Evolutionary conservation across 2,888 invertebrate species (phyloP).

Genomic region (Caenorhabditis sulstoni): DNA sequence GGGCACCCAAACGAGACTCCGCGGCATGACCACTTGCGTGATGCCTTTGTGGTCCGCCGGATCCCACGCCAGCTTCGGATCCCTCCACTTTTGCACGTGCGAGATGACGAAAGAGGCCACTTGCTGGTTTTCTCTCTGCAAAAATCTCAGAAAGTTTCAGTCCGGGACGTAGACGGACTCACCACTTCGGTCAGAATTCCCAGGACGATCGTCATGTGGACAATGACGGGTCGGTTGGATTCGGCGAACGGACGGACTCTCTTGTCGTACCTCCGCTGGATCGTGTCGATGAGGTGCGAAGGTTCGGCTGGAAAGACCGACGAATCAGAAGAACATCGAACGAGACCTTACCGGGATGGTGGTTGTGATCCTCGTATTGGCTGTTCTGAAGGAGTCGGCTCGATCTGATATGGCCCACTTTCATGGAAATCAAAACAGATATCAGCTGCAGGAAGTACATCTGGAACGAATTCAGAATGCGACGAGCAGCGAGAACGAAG

Average conservation of each 20-base stretch:
- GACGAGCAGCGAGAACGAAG: neutral
- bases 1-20: conserved; percentile 76
- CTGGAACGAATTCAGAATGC: neutral
- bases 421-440: conserved; percentile 54
- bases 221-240: conserved; percentile 70
- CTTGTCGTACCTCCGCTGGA: conserved; percentile 74
- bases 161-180: conserved; percentile 15
- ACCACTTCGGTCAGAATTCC: conserved; percentile 79
- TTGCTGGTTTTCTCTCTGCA: conserved; percentile 79
- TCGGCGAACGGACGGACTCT: conserved; percentile 74
- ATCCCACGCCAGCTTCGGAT: conserved; percentile 74
- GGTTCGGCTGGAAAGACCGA: conserved; percentile 46
- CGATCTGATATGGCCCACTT: conserved; percentile 39
- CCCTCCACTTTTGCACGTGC: conserved; percentile 77
- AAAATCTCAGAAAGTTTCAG: conserved; percentile 20
- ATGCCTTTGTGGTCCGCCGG: conserved; percentile 71
- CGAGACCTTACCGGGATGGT: conserved; percentile 12
- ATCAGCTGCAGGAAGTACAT: conserved; percentile 53
- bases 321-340: neutral
- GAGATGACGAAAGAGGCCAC: conserved; percentile 79
- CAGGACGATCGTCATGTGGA: conserved; percentile 78
- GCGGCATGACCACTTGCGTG: conserved; percentile 75
- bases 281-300: conserved; percentile 49
- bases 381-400: conserved; percentile 29
- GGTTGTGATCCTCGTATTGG: conserved; percentile 27